phyloP scores from a whole-genome alignment of 2,888 invertebrate species.

The Lutraria lutraria region DNA sequence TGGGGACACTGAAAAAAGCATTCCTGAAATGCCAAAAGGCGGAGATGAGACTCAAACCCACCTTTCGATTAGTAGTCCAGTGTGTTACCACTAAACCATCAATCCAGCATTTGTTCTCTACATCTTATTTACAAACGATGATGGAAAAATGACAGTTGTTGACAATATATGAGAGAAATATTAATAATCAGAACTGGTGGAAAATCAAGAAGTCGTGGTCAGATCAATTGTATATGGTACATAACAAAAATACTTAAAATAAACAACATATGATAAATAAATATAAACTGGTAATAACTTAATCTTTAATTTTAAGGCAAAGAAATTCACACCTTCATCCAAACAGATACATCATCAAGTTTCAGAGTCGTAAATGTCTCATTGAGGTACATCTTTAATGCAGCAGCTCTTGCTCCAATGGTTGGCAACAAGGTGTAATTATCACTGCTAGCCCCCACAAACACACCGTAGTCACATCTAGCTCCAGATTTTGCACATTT shows the following conservation, averaged over 20 bases:
- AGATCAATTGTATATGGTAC: neutral
- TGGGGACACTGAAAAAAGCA: too few species aligned
- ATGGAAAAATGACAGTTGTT: too few species aligned
- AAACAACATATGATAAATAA: neutral
- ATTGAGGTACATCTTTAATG: constrained; percentile 99
- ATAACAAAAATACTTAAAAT: neutral
- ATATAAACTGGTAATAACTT: too few species aligned
- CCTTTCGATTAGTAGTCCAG: too few species aligned
- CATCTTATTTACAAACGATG: too few species aligned
- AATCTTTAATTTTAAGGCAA: too few species aligned
- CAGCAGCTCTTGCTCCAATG: constrained; percentile 94
- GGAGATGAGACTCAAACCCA: too few species aligned
- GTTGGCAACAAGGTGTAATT: constrained; percentile 91
- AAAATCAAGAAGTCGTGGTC: constrained; percentile 80
- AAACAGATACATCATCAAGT: constrained; percentile 94
- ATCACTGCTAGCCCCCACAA: constrained; percentile 95
- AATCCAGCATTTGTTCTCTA: too few species aligned
- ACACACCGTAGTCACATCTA: constrained; percentile 98
- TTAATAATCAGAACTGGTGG: neutral
- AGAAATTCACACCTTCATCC: constrained; percentile 92
- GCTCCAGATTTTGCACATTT: constrained; percentile 92
- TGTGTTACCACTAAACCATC: too few species aligned
- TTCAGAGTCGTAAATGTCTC: constrained; percentile 97
- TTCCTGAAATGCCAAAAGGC: too few species aligned
- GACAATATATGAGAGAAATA: too few species aligned